Evolutionary conservation across 2,888 invertebrate genomes (phyloP).

Genomic region (Nymphalis urticae): DNA sequence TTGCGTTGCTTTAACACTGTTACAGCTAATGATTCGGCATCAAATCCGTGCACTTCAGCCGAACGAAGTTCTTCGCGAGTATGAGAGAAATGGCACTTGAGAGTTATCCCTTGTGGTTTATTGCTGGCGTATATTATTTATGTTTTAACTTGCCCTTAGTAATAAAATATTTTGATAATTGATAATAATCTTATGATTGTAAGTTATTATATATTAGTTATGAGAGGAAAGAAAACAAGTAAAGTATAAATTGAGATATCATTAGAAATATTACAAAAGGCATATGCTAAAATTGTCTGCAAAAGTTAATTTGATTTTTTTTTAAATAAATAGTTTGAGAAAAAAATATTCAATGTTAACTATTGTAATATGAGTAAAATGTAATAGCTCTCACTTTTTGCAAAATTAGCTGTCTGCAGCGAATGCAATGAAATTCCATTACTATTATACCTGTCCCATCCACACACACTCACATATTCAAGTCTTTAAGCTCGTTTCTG

Average conservation of each 20-base stretch:
- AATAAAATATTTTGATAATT: too few species aligned
- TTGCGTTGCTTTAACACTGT: constrained; percentile 69
- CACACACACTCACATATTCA: constrained; percentile 29
- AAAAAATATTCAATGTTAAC: too few species aligned
- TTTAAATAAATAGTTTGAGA: too few species aligned
- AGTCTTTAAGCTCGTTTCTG: constrained; percentile 38
- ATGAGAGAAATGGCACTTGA: neutral
- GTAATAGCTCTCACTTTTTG: neutral
- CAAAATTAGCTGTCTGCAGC: constrained; percentile 7
- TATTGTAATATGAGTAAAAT: neutral
- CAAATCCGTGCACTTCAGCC: constrained; percentile 35
- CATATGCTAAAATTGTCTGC: too few species aligned
- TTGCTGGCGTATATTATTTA: neutral
- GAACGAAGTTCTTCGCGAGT: constrained; percentile 24
- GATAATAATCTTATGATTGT: too few species aligned
- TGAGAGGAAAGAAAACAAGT: too few species aligned
- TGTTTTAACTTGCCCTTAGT: too few species aligned
- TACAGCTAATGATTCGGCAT: constrained; percentile 60
- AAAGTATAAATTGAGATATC: too few species aligned
- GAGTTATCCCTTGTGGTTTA: too few species aligned
- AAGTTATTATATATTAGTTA: too few species aligned
- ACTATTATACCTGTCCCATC: constrained; percentile 21
- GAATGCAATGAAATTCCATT: constrained; percentile 24
- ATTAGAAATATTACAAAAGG: too few species aligned
- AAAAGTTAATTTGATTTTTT: too few species aligned